Evolutionary conservation across 2,113 vertebrate genomes (phyloP), one percentile per base, ranked within the genome.

Genomic region (Mastomys coucha): DNA sequence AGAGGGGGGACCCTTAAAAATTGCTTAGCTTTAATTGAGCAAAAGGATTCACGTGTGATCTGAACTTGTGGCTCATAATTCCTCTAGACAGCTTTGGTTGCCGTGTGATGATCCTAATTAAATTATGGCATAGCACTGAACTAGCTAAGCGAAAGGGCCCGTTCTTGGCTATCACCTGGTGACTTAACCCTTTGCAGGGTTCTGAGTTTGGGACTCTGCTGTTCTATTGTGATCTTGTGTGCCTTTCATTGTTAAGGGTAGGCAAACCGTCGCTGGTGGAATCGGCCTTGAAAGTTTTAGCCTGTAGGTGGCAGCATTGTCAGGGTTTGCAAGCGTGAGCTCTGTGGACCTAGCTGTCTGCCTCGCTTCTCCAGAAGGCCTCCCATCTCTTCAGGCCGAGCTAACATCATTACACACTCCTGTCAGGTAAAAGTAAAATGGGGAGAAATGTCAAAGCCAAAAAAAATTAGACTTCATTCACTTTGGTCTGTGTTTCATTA

Each of bases 221-320:
- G 26, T 60, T 49, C 16, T 63, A 0, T 2, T 1, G 0, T 45
- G 33, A 26, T 91, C 90, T 88, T 58, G n/a, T 58, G 6, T n/a
- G 39, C 31, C 26, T 96, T 95, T 96, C 63, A 73, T 93, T 93
- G 91, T 88, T 3, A 22, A 12, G 24, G 24, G 33, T 0, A 67
- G 3, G 42, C 63, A 70, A 24, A 42, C 5, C 6, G 0, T 42
- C 72, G n/a, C 81, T n/a, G 1, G 63, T 17, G 0, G 60, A 77
- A 92, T 77, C 88, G 89, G 4, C n/a, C 53, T 89, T 87, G 91
- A 89, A 70, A 1, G 6, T 0, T 75, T 80, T 0, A 13, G 95
- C 91, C 98, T 96, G 96, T 97, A 99, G 98, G 98, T 99, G 98
- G 98, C 98, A 99, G 98, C 98, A 98, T 99, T 99, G 98, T 80